phyloP scores from a whole-genome alignment of 2,113 vertebrate species.

The Collichthys lucidus region DNA sequence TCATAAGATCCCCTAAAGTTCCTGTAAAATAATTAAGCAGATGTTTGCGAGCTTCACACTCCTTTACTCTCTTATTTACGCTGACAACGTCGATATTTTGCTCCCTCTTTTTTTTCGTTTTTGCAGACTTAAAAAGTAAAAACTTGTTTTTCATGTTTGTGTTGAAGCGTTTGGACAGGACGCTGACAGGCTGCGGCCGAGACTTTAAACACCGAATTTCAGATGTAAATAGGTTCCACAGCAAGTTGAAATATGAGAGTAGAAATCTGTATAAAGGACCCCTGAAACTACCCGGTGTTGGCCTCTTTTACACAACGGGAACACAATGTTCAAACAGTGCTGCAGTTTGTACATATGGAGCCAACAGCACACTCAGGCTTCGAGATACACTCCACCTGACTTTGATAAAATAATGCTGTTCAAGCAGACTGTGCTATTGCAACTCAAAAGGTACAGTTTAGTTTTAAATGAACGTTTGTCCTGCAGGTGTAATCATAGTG shows the following conservation, averaged over 20 bases:
- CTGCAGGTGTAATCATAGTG: no score
- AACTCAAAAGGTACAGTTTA: not conserved
- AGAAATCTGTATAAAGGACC: not conserved
- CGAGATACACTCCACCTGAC: not conserved
- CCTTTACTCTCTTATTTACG: not conserved
- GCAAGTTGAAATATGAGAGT: conserved; percentile 14
- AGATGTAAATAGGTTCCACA: not conserved
- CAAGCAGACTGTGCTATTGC: not conserved
- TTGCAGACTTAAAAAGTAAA: not conserved
- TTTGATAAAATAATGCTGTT: not conserved
- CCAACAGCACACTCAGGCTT: not conserved
- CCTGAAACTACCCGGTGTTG: conserved; percentile 8
- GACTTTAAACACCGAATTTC: not conserved
- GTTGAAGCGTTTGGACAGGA: not conserved
- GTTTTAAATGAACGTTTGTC: no score
- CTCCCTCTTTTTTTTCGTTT: not conserved
- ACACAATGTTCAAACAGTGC: conserved; percentile 38
- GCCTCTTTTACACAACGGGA: conserved; percentile 26
- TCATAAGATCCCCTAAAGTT: not conserved
- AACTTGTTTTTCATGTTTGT: not conserved
- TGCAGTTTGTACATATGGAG: conserved; percentile 12
- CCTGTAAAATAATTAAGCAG: not conserved
- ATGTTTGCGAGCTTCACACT: not conserved
- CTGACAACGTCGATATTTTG: not conserved
- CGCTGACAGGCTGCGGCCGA: not conserved